These are phyloP conservation scores for Druceiella hillmani DNA, from an alignment of 2,888 invertebrate genomes.

Conservation along the genomic window DNA sequence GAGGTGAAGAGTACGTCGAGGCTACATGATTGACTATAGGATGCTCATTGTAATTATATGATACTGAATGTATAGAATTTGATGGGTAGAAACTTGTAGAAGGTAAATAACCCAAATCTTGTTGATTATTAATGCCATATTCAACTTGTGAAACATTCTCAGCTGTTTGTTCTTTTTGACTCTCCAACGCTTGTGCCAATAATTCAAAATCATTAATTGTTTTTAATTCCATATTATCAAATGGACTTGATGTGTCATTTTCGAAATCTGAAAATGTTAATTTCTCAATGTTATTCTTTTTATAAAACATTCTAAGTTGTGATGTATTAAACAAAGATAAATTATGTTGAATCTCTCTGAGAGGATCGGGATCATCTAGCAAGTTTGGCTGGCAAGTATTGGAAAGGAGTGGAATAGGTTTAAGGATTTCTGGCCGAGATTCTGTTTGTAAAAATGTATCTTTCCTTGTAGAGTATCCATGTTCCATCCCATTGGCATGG, in stretches of 20 bases:
- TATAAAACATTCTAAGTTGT: constrained; percentile 9
- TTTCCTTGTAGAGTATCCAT: no score
- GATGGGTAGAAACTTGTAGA: no score
- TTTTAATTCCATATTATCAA: constrained; percentile 88
- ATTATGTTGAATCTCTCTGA: constrained; percentile 33
- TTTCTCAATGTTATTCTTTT: constrained; percentile 35
- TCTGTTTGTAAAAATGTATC: no score
- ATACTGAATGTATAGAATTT: no score
- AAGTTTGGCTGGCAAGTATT: constrained; percentile 36
- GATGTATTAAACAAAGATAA: constrained; percentile 10
- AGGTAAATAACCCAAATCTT: no score
- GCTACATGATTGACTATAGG: no score
- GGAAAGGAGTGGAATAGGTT: constrained; percentile 42
- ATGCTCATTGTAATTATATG: no score
- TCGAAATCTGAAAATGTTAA: constrained; percentile 76
- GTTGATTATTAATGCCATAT: no score
- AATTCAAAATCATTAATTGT: constrained; percentile 90
- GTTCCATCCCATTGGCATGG: no score
- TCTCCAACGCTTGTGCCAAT: constrained; percentile 69
- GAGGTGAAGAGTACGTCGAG: constrained; percentile 37
- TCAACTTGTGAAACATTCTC: constrained; percentile 33
- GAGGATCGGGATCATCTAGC: constrained; percentile 41
- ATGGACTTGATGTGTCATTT: constrained; percentile 86
- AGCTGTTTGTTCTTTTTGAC: constrained; percentile 35
- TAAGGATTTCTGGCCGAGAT: constrained; percentile 37